Base-by-base conservation (phyloP, 92 coral and sea anemone genomes). In the Palythoa grandiflora region DNA sequence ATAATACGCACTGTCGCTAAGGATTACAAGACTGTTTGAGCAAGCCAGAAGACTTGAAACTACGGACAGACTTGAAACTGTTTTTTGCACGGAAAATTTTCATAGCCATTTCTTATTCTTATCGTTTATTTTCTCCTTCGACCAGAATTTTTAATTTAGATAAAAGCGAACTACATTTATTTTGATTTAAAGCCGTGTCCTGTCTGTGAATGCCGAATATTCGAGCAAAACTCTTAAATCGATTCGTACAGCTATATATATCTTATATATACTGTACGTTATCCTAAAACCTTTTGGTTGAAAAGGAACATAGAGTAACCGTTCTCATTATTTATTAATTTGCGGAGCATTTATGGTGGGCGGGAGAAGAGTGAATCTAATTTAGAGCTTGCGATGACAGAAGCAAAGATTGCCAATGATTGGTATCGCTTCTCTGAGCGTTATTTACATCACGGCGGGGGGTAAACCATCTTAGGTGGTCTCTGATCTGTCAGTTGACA, bases 361-460 rank as follows among this genome's bases (percentile, higher is more conserved):
- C 93, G 93, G 93, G 93, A 81, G 75, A 35, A 72, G 78, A 65
- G 79, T 44, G 84, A 77, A 89, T 94, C 94, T 91, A 87, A 93
- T 94, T 93, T 93, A 93, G 87, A 85, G 87, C 89, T 84, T 65
- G 78, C 68, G 89, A 86, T 93, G 98, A 94, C 94, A 88, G 83
- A 88, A 71, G 77, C 89, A 71, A 84, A 90, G 87, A 90, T 92
- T 84, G 92, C 93, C 68, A 76, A 75, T 80, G 89, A 91, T 91
- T 87, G 75, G 83, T 88, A 91, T 91, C 28, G 28, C 93, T 83
- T 77, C 77, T 68, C 88, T 77, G 61, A 84, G 77, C 76, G 38
- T 91, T 91, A 91, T 91, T 83, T 61, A 74, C 37, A 6, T 61
- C 86, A 60, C 79, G 68, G 86, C 80, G 93, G 93, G 93, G 93